These are phyloP conservation scores for Catonia carolina DNA, from an alignment of 2,888 invertebrate species.

Conservation along the genomic window DNA sequence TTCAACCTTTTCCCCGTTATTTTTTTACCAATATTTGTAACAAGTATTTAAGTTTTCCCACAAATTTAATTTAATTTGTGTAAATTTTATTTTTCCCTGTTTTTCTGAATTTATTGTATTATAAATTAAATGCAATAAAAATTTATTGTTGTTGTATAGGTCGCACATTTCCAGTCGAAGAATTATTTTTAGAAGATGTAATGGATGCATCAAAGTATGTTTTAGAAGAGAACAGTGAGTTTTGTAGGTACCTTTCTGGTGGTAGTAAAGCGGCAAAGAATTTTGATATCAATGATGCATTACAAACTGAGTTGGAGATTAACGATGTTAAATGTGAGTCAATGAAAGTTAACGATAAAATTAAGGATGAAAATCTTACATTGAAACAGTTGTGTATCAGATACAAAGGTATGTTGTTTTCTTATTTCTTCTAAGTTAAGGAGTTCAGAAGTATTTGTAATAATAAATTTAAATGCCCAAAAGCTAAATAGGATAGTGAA, in stretches of 20 bases:
- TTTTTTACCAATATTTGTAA: too few species aligned
- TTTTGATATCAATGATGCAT: constrained; percentile 9
- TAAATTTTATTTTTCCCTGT: too few species aligned
- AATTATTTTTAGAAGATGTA: constrained; percentile 74
- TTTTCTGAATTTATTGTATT: too few species aligned
- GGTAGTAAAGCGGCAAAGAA: constrained; percentile 42
- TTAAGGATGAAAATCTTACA: constrained; percentile 65
- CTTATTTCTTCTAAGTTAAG: too few species aligned
- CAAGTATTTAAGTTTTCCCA: too few species aligned
- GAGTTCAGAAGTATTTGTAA: too few species aligned
- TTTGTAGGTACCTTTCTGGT: constrained; percentile 47
- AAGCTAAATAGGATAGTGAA: too few species aligned
- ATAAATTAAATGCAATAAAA: too few species aligned
- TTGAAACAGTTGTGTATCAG: constrained; percentile 59
- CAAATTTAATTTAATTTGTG: too few species aligned
- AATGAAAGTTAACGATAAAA: constrained; percentile 52
- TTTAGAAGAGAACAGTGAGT: constrained; percentile 56
- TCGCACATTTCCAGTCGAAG: constrained; percentile 76
- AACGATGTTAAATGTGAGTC: constrained; percentile 48
- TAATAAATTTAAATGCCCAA: too few species aligned
- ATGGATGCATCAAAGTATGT: constrained; percentile 57
- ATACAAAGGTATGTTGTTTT: constrained; percentile 48
- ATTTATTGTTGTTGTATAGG: too few species aligned
- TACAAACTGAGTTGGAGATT: constrained; percentile 58
- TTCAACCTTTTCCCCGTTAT: too few species aligned